Evolutionary conservation across 2,113 vertebrate species (phyloP).

Genomic region (Eulemur macaco): DNA sequence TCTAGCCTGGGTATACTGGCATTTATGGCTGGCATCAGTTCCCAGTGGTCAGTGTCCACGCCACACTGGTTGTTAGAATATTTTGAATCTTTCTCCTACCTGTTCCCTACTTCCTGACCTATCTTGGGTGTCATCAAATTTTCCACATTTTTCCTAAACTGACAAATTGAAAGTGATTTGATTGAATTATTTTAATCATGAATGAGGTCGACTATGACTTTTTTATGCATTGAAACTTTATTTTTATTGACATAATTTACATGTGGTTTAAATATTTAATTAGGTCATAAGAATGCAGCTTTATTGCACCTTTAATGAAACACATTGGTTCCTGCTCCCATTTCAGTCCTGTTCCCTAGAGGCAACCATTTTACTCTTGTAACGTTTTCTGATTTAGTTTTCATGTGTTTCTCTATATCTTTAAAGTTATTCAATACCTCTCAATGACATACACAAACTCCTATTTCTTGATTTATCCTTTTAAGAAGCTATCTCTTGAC

Average conservation of each 20-base stretch:
- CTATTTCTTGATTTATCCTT: background rate
- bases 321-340: background rate
- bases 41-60: background rate
- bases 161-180: background rate
- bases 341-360: background rate
- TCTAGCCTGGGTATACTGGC: too few species aligned
- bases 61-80: background rate
- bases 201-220: background rate
- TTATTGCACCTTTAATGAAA: background rate
- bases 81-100: background rate
- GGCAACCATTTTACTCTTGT: background rate
- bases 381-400: constrained; percentile 7
- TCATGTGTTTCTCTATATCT: background rate
- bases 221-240: background rate
- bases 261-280: background rate
- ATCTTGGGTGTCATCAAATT: background rate
- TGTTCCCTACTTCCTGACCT: background rate
- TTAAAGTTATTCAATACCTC: background rate
- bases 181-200: background rate
- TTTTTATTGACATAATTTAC: too few species aligned
- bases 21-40: background rate
- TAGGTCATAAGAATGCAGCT: background rate
- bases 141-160: background rate
- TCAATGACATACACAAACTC: background rate
- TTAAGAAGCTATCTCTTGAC: background rate